Evolutionary conservation across 2,888 invertebrate species (phyloP), one percentile per base, ranked within the genome.

Genomic region (Rhamphomyia laevipes): DNA sequence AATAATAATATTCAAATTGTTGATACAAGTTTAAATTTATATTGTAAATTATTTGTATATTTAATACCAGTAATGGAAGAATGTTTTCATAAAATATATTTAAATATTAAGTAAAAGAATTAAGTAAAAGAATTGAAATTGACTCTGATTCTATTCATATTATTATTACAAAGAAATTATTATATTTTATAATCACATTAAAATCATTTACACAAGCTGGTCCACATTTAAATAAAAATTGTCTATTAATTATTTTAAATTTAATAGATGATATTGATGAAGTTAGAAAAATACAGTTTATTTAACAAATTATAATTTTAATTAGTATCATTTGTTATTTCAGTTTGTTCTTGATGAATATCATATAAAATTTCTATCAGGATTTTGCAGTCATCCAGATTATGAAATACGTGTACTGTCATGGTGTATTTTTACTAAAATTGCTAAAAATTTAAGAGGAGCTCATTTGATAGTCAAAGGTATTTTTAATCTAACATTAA

Each of bases 141-240:
- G 55, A 54, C 43, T 37, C 43, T 2, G 48, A 46, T 15, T 50
- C 44, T 27, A 40, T 43, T 5, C 52, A 60, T 47, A 43, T 48
- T 6, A n/a, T n/a, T n/a, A 60, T 62, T 40, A 58, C 56, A 18
- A 62, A 66, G 11, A 63, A 62, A 6, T 61, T 65, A 30, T 53
- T 66, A 3, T 56, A 63, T 47, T 56, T 67, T 15, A 65, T 65
- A 3, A 56, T 61, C 17, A 61, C 64, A 5, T 49, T 69, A 21
- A 64, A 64, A 48, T 64, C 66, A 3, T 61, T 60, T 31, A 64
- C 65, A 0, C 68, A 70, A 49, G 63, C 66, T 2, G 70, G 69
- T 1, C 61, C 70, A 1, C 63, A 67, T 50, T 63, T 65, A 61
- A 68, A 64, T 41, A 65, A 69, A 13, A 64, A 67, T 47, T 68